These are phyloP conservation scores for Philereme transversata DNA, from an alignment of 2,888 invertebrate species.

Conservation along the genomic window DNA sequence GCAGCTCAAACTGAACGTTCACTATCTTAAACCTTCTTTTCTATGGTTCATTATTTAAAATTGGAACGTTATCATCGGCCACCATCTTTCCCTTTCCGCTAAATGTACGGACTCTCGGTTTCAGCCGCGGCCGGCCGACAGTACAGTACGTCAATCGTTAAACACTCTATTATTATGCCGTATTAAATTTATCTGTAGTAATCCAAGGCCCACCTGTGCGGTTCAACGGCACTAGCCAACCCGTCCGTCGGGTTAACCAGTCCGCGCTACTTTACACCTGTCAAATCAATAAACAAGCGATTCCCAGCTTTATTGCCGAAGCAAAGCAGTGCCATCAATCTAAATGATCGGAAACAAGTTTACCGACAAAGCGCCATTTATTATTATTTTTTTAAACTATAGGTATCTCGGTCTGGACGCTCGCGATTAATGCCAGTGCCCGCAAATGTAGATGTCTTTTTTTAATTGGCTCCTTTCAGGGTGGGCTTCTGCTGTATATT, in stretches of 20 bases:
- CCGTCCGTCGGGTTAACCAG: conserved; percentile 74
- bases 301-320: conserved; percentile 58
- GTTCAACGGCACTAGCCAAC: conserved; percentile 79
- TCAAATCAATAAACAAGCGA: conserved; percentile 59
- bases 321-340: conserved; percentile 49
- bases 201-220: conserved; percentile 78
- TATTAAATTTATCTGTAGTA: conserved; percentile 78
- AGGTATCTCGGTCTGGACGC: conserved; percentile 61
- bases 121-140: conserved; percentile 40
- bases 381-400: conserved; percentile 69
- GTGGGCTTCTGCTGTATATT: conserved; percentile 48
- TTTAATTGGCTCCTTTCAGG: conserved; percentile 48
- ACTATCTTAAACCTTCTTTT: background rate
- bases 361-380: conserved; percentile 71
- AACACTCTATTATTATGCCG: conserved; percentile 71
- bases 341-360: conserved; percentile 53
- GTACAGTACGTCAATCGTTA: conserved; percentile 54
- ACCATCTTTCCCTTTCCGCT: conserved; percentile 40
- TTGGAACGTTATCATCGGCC: conserved; percentile 25
- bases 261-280: conserved; percentile 69
- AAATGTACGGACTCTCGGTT: conserved; percentile 50
- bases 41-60: conserved; percentile 16
- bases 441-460: conserved; percentile 51
- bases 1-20: too few relatives aligned
- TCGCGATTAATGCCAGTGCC: conserved; percentile 66